Conservation (phyloP, 2,888 invertebrate genomes). For the Brenthis daphne region DNA sequence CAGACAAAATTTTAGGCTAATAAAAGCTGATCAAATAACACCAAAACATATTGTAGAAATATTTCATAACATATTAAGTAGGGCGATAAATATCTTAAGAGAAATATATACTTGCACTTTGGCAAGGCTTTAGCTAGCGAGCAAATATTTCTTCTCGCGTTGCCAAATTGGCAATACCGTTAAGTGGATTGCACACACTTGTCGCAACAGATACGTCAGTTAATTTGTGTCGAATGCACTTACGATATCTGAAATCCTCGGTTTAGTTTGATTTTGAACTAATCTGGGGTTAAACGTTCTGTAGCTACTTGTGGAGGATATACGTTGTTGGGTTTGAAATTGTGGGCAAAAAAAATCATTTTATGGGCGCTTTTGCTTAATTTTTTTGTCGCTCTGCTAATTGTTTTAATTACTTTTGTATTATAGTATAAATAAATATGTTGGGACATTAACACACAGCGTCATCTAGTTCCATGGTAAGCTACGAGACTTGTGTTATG, state of each 20-base stretch:
- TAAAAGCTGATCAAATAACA: not conserved
- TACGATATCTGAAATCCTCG: slow-evolving; percentile 13
- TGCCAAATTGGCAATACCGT: slow-evolving; percentile 73
- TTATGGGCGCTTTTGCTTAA: too few relatives aligned
- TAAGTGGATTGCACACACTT: slow-evolving; percentile 62
- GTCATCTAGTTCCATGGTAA: too few relatives aligned
- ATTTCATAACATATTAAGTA: slow-evolving; percentile 13
- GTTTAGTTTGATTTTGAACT: slow-evolving; percentile 1
- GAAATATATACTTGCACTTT: slow-evolving; percentile 36
- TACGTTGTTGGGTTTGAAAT: too few relatives aligned
- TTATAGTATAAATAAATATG: too few relatives aligned
- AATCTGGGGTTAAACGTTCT: not conserved
- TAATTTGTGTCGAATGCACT: slow-evolving; percentile 51
- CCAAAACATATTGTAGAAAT: slow-evolving; percentile 12
- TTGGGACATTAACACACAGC: too few relatives aligned
- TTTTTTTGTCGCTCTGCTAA: too few relatives aligned
- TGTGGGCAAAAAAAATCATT: too few relatives aligned
- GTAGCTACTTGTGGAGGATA: not conserved
- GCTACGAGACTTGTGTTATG: too few relatives aligned
- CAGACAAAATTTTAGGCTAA: not conserved
- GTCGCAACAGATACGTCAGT: slow-evolving; percentile 45
- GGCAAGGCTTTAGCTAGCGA: slow-evolving; percentile 35
- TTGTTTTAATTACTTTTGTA: too few relatives aligned
- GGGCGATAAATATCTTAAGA: slow-evolving; percentile 31
- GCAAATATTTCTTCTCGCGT: slow-evolving; percentile 47